Percentiles rank a stretch among this genome's conserved stretches.
Conservation (phyloP, 2,797 vertebrate genomes). For the Sphaeramia orbicularis region DNA sequence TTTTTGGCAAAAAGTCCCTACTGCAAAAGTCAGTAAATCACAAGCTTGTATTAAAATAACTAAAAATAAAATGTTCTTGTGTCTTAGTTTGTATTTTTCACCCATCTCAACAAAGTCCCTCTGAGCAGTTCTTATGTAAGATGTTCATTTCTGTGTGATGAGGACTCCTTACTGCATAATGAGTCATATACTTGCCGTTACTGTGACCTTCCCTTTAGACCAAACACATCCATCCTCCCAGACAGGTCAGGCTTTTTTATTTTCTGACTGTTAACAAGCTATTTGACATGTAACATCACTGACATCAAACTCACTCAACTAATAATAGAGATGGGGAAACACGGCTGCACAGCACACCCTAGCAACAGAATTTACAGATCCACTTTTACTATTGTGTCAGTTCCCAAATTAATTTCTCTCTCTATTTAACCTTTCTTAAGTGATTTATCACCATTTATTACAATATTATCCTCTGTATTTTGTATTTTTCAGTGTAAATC, state of each 20-base stretch:
- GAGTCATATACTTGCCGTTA: slow-evolving; percentile 62
- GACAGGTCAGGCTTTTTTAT: slow-evolving; percentile 23
- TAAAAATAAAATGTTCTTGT: not conserved
- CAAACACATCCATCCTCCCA: slow-evolving; percentile 18
- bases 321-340: slow-evolving; percentile 4
- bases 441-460: too few species aligned
- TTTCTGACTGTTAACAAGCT: slow-evolving; percentile 32
- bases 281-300: slow-evolving; percentile 16
- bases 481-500: too few species aligned
- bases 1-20: not conserved
- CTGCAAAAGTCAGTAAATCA: not conserved
- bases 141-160: slow-evolving; percentile 37
- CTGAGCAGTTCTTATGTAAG: slow-evolving; percentile 51
- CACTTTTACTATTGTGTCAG: too few species aligned
- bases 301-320: slow-evolving; percentile 28
- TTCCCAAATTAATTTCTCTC: too few species aligned
- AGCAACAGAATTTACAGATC: not conserved
- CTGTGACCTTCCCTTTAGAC: slow-evolving; percentile 58
- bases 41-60: not conserved
- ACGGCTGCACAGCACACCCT: not conserved
- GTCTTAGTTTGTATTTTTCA: slow-evolving; percentile 23
- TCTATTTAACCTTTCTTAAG: too few species aligned
- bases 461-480: too few species aligned
- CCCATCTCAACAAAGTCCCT: slow-evolving; percentile 1
- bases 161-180: slow-evolving; percentile 43